Evolutionary conservation across 2,797 vertebrate genomes (phyloP).

Genomic region (Columba guinea): DNA sequence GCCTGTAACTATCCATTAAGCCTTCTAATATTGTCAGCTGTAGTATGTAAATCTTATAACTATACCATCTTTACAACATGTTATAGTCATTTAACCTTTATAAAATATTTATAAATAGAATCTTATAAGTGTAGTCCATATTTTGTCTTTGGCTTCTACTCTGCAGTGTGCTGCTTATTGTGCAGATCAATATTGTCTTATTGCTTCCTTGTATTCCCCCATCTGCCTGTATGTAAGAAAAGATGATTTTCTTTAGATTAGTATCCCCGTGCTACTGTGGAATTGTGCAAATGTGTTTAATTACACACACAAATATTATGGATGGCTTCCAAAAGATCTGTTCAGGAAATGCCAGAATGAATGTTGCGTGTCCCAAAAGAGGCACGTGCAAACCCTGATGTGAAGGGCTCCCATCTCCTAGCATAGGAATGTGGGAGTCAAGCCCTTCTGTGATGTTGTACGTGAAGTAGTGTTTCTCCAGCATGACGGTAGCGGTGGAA

Average conservation of each 20-base stretch:
- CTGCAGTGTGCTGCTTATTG: background rate
- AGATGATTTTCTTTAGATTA: background rate
- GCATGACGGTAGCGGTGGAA: background rate
- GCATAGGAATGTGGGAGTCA: background rate
- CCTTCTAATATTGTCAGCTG: background rate
- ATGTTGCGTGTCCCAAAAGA: background rate
- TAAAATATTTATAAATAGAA: background rate
- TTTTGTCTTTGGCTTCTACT: background rate
- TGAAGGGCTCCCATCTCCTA: background rate
- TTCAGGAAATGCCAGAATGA: background rate
- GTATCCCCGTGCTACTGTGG: background rate
- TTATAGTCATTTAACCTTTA: conserved; percentile 14
- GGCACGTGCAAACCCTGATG: background rate
- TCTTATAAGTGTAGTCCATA: background rate
- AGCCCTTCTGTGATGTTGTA: background rate
- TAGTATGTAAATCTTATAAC: background rate
- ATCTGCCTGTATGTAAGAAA: background rate
- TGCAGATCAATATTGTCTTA: background rate
- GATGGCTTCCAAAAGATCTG: background rate
- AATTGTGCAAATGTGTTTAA: background rate
- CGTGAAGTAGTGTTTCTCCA: background rate
- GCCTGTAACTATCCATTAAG: background rate
- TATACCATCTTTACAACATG: background rate
- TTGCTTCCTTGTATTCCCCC: background rate
- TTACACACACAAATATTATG: background rate